Conservation (phyloP, 2,888 invertebrate species). For the Glomeris marginata region DNA sequence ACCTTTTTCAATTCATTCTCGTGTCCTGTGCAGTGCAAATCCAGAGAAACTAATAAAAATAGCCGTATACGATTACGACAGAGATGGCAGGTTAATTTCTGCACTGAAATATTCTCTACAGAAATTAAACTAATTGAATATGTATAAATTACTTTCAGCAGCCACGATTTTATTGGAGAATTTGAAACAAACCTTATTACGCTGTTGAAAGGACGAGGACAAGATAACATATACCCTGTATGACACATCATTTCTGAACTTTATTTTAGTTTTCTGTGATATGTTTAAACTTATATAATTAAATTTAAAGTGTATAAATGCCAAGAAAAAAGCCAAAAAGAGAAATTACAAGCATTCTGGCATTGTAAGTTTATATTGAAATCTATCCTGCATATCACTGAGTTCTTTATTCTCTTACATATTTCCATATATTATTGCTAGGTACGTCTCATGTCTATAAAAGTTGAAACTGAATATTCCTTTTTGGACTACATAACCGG, state of each 20-base stretch:
- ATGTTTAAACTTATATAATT: constrained; percentile 11
- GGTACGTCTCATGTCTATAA: constrained; percentile 24
- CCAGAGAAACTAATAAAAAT: constrained; percentile 29
- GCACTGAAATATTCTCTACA: background rate
- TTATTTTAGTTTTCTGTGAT: constrained; percentile 22
- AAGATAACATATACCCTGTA: constrained; percentile 21
- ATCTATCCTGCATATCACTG: background rate
- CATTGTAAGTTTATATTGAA: constrained; percentile 21
- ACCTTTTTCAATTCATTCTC: constrained; percentile 29
- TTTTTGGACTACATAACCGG: constrained; percentile 28
- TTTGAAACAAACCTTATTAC: constrained; percentile 29
- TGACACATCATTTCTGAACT: background rate
- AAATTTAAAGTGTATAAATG: constrained; percentile 30
- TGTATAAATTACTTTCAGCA: constrained; percentile 12
- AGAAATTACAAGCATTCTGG: constrained; percentile 37
- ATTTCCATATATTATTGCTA: too few species aligned
- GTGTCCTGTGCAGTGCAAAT: constrained; percentile 34
- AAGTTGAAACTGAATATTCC: constrained; percentile 25
- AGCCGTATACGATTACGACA: background rate
- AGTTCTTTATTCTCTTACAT: too few species aligned
- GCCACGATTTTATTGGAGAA: constrained; percentile 36
- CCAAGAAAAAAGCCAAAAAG: constrained; percentile 35
- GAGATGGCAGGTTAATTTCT: constrained; percentile 5
- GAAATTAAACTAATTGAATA: background rate
- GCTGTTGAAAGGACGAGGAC: constrained; percentile 24